Percentiles rank a stretch among this genome's conserved stretches.
Evolutionary conservation across 2,888 invertebrate genomes (phyloP).

Genomic region (Drosophila koepferae): DNA sequence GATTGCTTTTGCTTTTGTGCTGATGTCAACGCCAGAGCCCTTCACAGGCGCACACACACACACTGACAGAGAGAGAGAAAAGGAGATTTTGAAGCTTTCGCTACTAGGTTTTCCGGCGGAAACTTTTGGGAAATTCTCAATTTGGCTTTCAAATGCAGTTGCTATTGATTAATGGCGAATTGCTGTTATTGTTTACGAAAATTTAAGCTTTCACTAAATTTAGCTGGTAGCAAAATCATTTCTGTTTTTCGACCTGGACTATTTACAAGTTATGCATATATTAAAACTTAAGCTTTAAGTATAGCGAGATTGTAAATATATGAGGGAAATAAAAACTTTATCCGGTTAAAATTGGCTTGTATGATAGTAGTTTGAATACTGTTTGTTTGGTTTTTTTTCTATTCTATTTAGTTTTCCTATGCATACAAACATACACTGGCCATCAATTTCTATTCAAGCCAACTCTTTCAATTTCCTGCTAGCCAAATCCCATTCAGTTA

Average conservation of each 20-base stretch:
- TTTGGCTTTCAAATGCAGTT: conserved; percentile 46
- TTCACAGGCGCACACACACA: not conserved
- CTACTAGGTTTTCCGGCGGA: conserved; percentile 14
- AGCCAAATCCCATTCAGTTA: conserved; percentile 9
- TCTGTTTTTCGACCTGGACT: not conserved
- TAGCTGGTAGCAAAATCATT: not conserved
- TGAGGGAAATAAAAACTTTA: not conserved
- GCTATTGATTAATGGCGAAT: conserved; percentile 60
- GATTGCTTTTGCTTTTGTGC: conserved; percentile 35
- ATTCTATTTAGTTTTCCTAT: not conserved
- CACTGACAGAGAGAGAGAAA: too few species aligned
- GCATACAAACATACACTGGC: not conserved
- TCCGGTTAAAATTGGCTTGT: not conserved
- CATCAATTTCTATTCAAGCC: not conserved
- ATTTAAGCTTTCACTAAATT: conserved; percentile 9
- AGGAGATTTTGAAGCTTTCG: conserved; percentile 13
- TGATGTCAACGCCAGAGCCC: conserved; percentile 44
- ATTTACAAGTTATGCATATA: not conserved
- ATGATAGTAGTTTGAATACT: not conserved
- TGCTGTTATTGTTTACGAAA: conserved; percentile 29
- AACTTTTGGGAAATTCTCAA: conserved; percentile 36
- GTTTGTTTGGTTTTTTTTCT: not conserved
- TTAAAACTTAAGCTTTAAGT: not conserved
- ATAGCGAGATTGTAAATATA: not conserved
- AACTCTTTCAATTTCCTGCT: conserved; percentile 17